phyloP scores from a whole-genome alignment of 2,113 vertebrate genomes.

The Forbesichthys papilliferus region DNA sequence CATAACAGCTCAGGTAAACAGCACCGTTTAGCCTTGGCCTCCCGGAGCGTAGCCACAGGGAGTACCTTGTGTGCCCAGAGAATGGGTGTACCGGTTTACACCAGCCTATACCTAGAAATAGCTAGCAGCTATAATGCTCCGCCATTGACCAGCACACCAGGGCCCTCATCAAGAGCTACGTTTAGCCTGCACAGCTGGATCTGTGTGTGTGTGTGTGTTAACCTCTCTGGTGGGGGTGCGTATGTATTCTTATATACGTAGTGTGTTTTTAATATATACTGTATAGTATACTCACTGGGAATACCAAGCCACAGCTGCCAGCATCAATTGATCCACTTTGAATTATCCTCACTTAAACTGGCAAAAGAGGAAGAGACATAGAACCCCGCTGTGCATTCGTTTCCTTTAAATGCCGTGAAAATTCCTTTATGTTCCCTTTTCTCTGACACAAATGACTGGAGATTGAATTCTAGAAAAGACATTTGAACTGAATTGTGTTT shows the following conservation, averaged over 20 bases:
- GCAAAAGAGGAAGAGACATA: slow-evolving; percentile 32
- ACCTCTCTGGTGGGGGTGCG: too few relatives aligned
- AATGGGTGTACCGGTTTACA: slow-evolving; percentile 41
- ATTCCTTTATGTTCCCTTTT: slow-evolving; percentile 4
- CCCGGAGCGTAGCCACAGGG: slow-evolving; percentile 48
- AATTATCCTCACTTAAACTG: slow-evolving; percentile 48
- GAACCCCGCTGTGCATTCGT: neutral
- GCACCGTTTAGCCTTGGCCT: slow-evolving; percentile 38
- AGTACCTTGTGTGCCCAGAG: slow-evolving; percentile 22
- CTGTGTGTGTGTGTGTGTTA: slow-evolving; percentile 1
- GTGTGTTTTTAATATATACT: neutral
- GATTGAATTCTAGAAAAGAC: slow-evolving; percentile 13
- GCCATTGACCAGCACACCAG: slow-evolving; percentile 34
- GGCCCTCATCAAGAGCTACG: slow-evolving; percentile 34
- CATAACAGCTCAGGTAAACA: slow-evolving; percentile 37
- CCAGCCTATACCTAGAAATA: slow-evolving; percentile 43
- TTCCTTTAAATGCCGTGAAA: slow-evolving; percentile 11
- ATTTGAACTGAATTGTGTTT: slow-evolving; percentile 14
- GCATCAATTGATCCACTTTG: slow-evolving; percentile 52
- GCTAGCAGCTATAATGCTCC: slow-evolving; percentile 20
- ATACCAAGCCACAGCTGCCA: slow-evolving; percentile 55
- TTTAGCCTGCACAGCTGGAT: slow-evolving; percentile 47
- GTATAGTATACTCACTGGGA: slow-evolving; percentile 8
- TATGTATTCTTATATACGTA: too few relatives aligned
- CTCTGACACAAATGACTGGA: slow-evolving; percentile 22